These are phyloP conservation scores for Hylaeus anthracinus DNA, from an alignment of 1,140 invertebrate genomes.

Conservation along the genomic window DNA sequence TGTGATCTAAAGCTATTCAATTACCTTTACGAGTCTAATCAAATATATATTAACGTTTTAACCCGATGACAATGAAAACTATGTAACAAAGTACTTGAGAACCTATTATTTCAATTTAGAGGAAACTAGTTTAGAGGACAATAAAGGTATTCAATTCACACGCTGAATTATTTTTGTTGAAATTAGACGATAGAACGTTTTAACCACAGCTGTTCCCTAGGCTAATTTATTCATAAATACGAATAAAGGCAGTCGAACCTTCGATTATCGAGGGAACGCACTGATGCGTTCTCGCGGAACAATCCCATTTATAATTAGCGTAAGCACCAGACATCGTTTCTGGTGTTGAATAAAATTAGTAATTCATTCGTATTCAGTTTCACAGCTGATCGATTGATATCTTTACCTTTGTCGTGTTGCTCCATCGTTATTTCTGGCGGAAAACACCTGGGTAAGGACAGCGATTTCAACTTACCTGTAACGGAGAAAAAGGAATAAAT, in stretches of 20 bases:
- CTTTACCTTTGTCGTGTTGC: conserved; percentile 72
- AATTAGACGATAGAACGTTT: too few relatives aligned
- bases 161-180: too few relatives aligned
- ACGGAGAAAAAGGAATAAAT: conserved; percentile 63
- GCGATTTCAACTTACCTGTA: conserved; percentile 81
- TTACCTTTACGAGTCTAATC: too few relatives aligned
- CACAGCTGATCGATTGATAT: conserved; percentile 35
- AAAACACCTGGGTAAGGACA: conserved; percentile 80
- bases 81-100: too few relatives aligned
- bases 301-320: conserved; percentile 53
- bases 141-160: too few relatives aligned
- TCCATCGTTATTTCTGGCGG: conserved; percentile 68
- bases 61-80: too few relatives aligned
- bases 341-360: conserved; percentile 34
- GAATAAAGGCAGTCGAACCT: conserved; percentile 10
- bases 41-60: too few relatives aligned
- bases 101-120: too few relatives aligned
- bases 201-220: background rate
- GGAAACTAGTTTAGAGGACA: too few relatives aligned
- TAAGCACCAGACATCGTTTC: conserved; percentile 22
- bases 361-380: conserved; percentile 37
- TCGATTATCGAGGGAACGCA: conserved; percentile 35
- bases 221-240: conserved; percentile 6
- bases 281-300: conserved; percentile 39
- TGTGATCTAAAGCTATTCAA: too few relatives aligned